phyloP scores from a whole-genome alignment of 2,113 vertebrate species.

The Salvator merianae region DNA sequence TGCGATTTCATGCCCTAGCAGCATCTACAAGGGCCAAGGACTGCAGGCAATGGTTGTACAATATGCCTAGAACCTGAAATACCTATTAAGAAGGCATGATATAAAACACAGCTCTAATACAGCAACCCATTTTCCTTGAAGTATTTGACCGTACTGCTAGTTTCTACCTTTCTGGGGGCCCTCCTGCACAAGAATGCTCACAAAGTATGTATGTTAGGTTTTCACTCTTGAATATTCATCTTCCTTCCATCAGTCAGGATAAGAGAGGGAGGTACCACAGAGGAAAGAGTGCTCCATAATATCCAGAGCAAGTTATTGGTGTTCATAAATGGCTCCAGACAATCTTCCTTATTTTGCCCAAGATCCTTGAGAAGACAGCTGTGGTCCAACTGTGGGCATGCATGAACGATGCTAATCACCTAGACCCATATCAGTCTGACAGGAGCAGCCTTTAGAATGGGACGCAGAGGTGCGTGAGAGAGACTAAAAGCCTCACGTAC shows the following conservation, averaged over 20 bases:
- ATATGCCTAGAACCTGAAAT: not conserved
- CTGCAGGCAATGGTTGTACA: too few species aligned
- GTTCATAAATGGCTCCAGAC: not conserved
- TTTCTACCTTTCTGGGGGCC: not conserved
- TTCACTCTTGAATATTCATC: not conserved
- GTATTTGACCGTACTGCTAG: not conserved
- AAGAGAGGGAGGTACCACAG: not conserved
- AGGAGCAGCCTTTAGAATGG: not conserved
- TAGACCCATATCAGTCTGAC: too few species aligned
- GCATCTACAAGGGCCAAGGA: too few species aligned
- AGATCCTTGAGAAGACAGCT: too few species aligned
- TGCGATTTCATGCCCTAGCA: not conserved
- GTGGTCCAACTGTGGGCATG: too few species aligned
- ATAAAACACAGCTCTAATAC: not conserved
- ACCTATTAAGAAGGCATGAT: not conserved
- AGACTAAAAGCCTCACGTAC: too few species aligned
- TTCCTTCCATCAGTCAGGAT: not conserved
- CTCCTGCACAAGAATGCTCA: not conserved
- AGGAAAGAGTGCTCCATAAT: not conserved
- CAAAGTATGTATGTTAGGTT: not conserved
- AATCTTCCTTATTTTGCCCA: too few species aligned
- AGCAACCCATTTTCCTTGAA: not conserved
- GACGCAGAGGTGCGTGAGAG: too few species aligned
- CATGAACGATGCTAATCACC: too few species aligned
- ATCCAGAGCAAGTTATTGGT: not conserved